Evolutionary conservation across 2,888 invertebrate species (phyloP).

Genomic region (Tinea pellionella): DNA sequence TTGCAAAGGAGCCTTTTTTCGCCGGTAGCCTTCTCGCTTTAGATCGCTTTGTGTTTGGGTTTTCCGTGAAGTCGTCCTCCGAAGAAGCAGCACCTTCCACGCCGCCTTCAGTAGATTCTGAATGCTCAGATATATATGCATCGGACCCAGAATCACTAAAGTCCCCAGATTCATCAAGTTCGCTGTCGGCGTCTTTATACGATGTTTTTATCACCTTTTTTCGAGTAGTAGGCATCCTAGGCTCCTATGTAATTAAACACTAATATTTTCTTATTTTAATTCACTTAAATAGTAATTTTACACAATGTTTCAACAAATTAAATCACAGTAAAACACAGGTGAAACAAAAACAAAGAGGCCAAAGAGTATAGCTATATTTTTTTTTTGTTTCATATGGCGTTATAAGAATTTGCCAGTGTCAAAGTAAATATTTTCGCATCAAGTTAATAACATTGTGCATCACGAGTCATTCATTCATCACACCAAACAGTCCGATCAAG

Average conservation of each 20-base stretch:
- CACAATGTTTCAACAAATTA: too few species aligned
- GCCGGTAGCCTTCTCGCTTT: slow-evolving; percentile 19
- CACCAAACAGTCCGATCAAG: too few species aligned
- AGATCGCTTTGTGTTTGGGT: slow-evolving; percentile 21
- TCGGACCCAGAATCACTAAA: slow-evolving; percentile 66
- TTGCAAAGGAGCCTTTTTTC: slow-evolving; percentile 33
- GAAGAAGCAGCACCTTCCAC: slow-evolving; percentile 32
- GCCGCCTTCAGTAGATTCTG: slow-evolving; percentile 37
- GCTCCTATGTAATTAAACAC: background rate
- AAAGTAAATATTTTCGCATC: too few species aligned
- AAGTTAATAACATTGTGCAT: too few species aligned
- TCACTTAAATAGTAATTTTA: background rate
- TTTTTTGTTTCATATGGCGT: too few species aligned
- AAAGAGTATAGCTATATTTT: too few species aligned
- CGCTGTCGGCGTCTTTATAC: slow-evolving; percentile 52
- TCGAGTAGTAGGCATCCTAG: slow-evolving; percentile 46
- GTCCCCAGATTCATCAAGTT: slow-evolving; percentile 39
- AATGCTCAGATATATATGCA: slow-evolving; percentile 46
- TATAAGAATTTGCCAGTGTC: too few species aligned
- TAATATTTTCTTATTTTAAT: background rate
- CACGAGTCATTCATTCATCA: too few species aligned
- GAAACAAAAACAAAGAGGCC: too few species aligned
- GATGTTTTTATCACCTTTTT: slow-evolving; percentile 54
- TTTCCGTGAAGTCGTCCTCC: slow-evolving; percentile 36
- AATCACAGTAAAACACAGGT: too few species aligned